A percentile compares a stretch with the other conserved stretches of the same genome.
phyloP scores from a whole-genome alignment of 2,113 vertebrate genomes.

The Triplophysa siluroides region DNA sequence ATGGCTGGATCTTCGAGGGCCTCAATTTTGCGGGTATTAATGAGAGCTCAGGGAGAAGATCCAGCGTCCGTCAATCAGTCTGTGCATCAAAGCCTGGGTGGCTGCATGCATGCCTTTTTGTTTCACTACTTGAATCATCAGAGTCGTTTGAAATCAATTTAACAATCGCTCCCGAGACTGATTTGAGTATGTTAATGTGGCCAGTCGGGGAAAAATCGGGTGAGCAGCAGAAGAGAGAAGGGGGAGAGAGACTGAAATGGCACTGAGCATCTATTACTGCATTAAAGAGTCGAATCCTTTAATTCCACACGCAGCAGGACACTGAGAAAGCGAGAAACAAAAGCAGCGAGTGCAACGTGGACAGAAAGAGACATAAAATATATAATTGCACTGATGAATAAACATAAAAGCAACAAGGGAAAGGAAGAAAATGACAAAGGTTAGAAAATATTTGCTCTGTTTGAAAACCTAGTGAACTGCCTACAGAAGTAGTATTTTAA shows the following conservation, averaged over 20 bases:
- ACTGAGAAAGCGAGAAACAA: constrained; percentile 56
- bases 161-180: constrained; percentile 68
- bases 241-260: constrained; percentile 27
- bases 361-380: constrained; percentile 54
- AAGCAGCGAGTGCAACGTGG: constrained; percentile 36
- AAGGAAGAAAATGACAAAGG: neutral
- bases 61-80: constrained; percentile 62
- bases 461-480: too few species aligned
- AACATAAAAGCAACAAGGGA: constrained; percentile 31
- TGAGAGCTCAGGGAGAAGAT: constrained; percentile 65
- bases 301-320: constrained; percentile 61
- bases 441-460: neutral
- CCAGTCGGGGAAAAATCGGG: constrained; percentile 24
- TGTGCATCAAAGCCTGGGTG: constrained; percentile 57
- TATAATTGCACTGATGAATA: constrained; percentile 17
- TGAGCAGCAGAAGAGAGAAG: constrained; percentile 34
- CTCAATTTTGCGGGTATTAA: constrained; percentile 74
- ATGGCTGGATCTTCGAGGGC: constrained; percentile 66
- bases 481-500: too few species aligned
- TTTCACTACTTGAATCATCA: constrained; percentile 75
- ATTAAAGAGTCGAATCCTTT: constrained; percentile 66
- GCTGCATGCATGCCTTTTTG: constrained; percentile 57
- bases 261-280: constrained; percentile 55
- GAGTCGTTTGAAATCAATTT: constrained; percentile 74
- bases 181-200: constrained; percentile 74